phyloP scores from a whole-genome alignment of 2,888 invertebrate species.

The Agonopterix arenella region DNA sequence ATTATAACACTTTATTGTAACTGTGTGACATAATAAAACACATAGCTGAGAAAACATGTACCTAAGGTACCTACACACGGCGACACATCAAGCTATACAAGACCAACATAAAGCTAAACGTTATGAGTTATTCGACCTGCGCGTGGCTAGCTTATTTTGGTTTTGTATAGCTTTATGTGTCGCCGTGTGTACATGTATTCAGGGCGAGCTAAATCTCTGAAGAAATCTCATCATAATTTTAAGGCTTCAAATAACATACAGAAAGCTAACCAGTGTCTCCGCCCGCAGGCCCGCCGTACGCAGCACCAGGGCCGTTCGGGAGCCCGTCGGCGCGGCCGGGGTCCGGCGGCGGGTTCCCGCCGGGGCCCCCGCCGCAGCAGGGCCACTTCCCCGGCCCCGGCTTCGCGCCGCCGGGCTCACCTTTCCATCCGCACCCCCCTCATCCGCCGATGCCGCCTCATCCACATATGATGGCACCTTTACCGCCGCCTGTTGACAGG shows the following conservation, averaged over 20 bases:
- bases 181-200: no score
- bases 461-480: constrained; percentile 70
- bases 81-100: no score
- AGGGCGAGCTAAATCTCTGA: no score
- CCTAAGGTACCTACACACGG: no score
- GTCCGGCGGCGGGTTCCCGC: constrained; percentile 89
- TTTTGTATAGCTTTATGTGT: no score
- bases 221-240: no score
- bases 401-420: constrained; percentile 85
- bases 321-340: constrained; percentile 83
- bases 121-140: no score
- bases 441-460: constrained; percentile 91
- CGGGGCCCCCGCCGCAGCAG: constrained; percentile 82
- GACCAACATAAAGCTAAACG: no score
- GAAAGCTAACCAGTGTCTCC: constrained; percentile 59
- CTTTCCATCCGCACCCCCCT: constrained; percentile 89
- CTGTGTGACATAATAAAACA: no score
- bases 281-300: constrained; percentile 71
- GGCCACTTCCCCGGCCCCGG: constrained; percentile 84
- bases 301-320: constrained; percentile 80
- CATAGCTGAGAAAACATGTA: no score
- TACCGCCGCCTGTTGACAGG: constrained; percentile 88
- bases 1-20: no score
- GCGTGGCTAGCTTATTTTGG: no score
- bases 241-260: neutral